These are phyloP conservation scores for Wiebesia pumilae DNA, from an alignment of 1,140 invertebrate species.

Conservation along the genomic window DNA sequence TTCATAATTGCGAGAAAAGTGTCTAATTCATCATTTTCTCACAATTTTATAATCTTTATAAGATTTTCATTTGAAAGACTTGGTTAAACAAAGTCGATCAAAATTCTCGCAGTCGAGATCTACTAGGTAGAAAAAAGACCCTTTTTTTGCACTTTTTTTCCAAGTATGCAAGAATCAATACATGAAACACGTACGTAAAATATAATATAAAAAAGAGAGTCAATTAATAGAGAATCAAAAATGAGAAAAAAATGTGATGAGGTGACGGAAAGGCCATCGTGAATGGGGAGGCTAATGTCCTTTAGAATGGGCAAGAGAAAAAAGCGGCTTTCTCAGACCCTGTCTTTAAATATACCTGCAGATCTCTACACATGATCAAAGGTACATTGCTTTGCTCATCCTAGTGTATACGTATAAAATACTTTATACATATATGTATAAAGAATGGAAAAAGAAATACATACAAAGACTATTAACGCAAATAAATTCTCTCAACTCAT, in stretches of 20 bases:
- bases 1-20: too few species aligned
- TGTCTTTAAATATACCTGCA: neutral
- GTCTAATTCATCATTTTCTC: slow-evolving; percentile 44
- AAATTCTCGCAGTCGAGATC: slow-evolving; percentile 16
- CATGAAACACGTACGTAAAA: neutral
- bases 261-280: neutral
- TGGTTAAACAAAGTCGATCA: slow-evolving; percentile 39
- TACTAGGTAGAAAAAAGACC: neutral
- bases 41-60: slow-evolving; percentile 35
- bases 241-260: neutral
- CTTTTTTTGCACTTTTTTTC: slow-evolving; percentile 44
- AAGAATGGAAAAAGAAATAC: neutral
- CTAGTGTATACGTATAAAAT: neutral
- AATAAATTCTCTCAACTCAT: neutral
- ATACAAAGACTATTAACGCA: neutral
- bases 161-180: neutral
- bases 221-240: slow-evolving; percentile 27
- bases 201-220: neutral
- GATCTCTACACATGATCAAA: neutral
- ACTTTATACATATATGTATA: neutral
- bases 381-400: neutral
- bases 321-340: slow-evolving; percentile 1
- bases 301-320: neutral
- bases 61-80: slow-evolving; percentile 33
- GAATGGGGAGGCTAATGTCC: neutral